phyloP scores from a whole-genome alignment of 1,140 invertebrate species.

The Acromyrmex heyeri region DNA sequence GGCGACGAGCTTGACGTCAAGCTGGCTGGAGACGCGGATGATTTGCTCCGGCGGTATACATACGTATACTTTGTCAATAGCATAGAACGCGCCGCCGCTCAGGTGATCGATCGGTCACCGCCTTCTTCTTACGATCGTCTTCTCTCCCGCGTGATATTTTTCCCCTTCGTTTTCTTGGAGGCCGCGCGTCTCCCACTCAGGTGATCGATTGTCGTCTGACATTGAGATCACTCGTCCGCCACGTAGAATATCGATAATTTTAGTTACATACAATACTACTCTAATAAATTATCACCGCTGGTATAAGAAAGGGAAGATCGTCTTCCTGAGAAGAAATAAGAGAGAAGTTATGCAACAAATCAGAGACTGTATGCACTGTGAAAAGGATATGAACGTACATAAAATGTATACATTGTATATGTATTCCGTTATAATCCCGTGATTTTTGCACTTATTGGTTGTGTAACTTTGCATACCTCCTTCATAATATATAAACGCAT shows the following conservation, averaged over 20 bases:
- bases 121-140: slow-evolving; percentile 20
- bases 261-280: background rate
- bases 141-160: slow-evolving; percentile 32
- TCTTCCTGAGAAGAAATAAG: background rate
- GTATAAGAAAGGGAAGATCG: too few species aligned
- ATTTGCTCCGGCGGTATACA: slow-evolving; percentile 45
- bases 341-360: slow-evolving; percentile 20
- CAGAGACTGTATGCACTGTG: background rate
- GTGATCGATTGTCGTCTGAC: slow-evolving; percentile 45
- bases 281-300: slow-evolving; percentile 21
- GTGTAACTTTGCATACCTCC: background rate
- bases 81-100: background rate
- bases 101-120: slow-evolving; percentile 66
- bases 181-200: background rate
- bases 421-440: background rate
- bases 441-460: background rate
- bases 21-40: slow-evolving; percentile 68
- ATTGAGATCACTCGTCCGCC: slow-evolving; percentile 37
- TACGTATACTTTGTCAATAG: slow-evolving; percentile 50
- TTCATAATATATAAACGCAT: background rate
- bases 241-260: slow-evolving; percentile 51
- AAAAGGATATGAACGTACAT: background rate
- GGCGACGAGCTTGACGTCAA: slow-evolving; percentile 68
- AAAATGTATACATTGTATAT: background rate
- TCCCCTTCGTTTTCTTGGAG: background rate